Conservation (phyloP, 2,797 vertebrate species). For the Emys orbicularis region DNA sequence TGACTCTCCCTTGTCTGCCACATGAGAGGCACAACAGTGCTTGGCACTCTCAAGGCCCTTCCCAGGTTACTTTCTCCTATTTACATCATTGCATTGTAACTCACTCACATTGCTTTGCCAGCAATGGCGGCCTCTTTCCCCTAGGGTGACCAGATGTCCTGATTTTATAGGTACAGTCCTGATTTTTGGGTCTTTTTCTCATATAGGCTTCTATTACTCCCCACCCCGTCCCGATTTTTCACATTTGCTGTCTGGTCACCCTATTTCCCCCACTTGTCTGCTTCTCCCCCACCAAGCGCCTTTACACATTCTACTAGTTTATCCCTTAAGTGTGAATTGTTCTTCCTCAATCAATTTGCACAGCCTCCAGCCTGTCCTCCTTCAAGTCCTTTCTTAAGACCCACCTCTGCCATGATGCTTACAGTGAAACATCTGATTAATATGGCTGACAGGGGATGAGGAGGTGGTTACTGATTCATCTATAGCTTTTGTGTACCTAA, state of each 20-base stretch:
- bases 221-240: too few species aligned
- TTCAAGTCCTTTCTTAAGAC: too few species aligned
- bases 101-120: neutral
- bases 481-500: too few species aligned
- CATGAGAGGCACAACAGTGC: neutral
- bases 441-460: too few species aligned
- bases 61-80: neutral
- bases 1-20: neutral
- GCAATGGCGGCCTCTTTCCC: neutral
- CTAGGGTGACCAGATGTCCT: too few species aligned
- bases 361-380: neutral
- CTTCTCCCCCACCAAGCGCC: neutral
- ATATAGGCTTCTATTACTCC: too few species aligned
- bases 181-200: too few species aligned
- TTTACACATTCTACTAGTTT: neutral
- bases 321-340: neutral
- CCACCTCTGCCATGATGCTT: too few species aligned
- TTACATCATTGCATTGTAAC: neutral
- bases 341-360: neutral
- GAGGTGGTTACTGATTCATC: too few species aligned
- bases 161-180: too few species aligned
- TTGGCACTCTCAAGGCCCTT: neutral
- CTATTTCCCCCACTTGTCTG: neutral
- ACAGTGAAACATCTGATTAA: too few species aligned
- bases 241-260: too few species aligned